Evolutionary conservation across 2,888 invertebrate species (phyloP).

Genomic region (Lepidochrysops patricia): DNA sequence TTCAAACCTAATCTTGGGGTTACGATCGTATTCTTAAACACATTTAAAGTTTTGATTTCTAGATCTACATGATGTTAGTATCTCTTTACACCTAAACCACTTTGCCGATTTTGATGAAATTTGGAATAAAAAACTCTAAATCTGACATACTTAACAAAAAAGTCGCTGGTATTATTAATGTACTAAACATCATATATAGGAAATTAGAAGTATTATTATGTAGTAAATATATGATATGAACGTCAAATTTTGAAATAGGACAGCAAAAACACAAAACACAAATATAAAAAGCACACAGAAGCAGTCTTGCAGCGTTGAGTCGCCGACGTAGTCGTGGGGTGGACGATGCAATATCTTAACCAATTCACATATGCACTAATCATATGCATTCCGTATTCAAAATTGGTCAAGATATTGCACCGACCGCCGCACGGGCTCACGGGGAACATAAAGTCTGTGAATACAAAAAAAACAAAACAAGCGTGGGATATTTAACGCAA

Average conservation of each 20-base stretch:
- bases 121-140: too few relatives aligned
- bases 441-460: constrained; percentile 13
- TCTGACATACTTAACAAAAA: background rate
- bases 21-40: background rate
- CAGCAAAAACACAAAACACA: constrained; percentile 19
- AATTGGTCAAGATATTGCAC: constrained; percentile 74
- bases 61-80: too few relatives aligned
- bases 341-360: constrained; percentile 74
- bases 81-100: too few relatives aligned
- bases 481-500: background rate
- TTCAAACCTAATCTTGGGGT: background rate
- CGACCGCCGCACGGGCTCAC: constrained; percentile 54
- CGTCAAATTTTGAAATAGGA: background rate
- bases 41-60: background rate
- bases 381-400: constrained; percentile 37
- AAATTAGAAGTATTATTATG: too few relatives aligned
- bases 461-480: background rate
- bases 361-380: constrained; percentile 48
- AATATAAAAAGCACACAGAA: constrained; percentile 21
- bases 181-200: too few relatives aligned
- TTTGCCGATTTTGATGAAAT: too few relatives aligned
- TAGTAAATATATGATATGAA: too few relatives aligned
- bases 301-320: constrained; percentile 25
- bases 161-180: too few relatives aligned
- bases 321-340: constrained; percentile 52